Evolutionary conservation across 2,113 vertebrate species (phyloP).

Genomic region (Dryoscopus gambensis): DNA sequence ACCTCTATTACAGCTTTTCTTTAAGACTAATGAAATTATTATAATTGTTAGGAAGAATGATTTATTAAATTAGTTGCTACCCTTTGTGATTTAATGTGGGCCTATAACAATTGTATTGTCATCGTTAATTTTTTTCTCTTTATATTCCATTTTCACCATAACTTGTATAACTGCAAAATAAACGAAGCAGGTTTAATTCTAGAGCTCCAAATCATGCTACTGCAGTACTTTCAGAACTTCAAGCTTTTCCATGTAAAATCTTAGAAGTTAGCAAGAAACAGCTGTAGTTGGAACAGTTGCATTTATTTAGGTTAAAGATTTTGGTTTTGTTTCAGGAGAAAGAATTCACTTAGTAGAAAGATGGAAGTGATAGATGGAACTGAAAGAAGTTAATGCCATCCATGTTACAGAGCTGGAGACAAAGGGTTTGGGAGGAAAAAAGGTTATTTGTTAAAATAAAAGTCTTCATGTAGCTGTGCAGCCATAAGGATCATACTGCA

Average conservation of each 20-base stretch:
- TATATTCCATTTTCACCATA: not conserved
- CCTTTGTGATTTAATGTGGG: not conserved
- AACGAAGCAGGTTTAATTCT: not conserved
- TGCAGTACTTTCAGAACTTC: not conserved
- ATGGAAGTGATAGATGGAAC: not conserved
- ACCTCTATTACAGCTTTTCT: not conserved
- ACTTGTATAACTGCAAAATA: not conserved
- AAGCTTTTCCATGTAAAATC: not conserved
- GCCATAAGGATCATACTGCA: not conserved
- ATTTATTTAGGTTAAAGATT: not conserved
- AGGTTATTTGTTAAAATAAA: not conserved
- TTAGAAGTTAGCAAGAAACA: not conserved
- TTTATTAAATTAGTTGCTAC: not conserved
- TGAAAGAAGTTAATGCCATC: not conserved
- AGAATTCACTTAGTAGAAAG: not conserved
- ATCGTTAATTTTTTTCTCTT: not conserved
- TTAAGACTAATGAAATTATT: constrained; percentile 24
- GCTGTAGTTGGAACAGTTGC: not conserved
- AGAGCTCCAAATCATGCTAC: not conserved
- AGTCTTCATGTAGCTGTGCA: not conserved
- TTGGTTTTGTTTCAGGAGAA: not conserved
- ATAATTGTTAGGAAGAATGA: not conserved
- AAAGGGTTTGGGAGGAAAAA: not conserved
- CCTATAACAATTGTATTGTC: not conserved
- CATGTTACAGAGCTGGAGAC: not conserved